Conservation (phyloP, 2,888 invertebrate genomes). For the Ametastegia equiseti region DNA sequence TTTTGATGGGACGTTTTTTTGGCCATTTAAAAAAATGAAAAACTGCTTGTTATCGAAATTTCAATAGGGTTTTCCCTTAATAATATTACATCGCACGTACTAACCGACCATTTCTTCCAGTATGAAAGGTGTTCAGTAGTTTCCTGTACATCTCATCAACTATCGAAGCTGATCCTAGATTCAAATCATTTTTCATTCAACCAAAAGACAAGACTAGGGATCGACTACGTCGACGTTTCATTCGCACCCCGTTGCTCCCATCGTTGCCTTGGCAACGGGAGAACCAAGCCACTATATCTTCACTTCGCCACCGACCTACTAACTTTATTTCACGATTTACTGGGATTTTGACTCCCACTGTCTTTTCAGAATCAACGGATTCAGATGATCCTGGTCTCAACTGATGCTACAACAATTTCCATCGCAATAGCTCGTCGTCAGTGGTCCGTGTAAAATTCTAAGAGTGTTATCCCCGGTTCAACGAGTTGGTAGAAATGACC, state of each 20-base stretch:
- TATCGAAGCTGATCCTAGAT: no score
- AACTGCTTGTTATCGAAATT: no score
- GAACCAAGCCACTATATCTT: neutral
- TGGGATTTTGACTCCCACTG: neutral
- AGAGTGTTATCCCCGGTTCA: neutral
- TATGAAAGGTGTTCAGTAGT: no score
- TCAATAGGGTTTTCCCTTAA: no score
- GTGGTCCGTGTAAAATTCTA: neutral
- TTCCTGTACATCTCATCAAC: no score
- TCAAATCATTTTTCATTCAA: no score
- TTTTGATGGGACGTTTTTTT: no score
- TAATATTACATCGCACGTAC: no score
- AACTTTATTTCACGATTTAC: conserved; percentile 10
- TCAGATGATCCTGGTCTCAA: no score
- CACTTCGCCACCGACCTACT: conserved; percentile 8
- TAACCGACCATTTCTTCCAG: no score
- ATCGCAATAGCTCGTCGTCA: neutral
- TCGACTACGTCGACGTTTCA: neutral
- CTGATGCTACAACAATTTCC: neutral
- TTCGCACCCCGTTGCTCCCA: neutral
- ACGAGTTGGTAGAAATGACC: neutral
- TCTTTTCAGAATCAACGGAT: neutral
- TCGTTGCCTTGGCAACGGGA: conserved; percentile 11
- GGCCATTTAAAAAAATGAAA: no score
- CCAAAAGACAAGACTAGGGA: neutral